Evolutionary conservation across 1,140 invertebrate genomes (phyloP).

Genomic region (Dendrolimus punctatus): DNA sequence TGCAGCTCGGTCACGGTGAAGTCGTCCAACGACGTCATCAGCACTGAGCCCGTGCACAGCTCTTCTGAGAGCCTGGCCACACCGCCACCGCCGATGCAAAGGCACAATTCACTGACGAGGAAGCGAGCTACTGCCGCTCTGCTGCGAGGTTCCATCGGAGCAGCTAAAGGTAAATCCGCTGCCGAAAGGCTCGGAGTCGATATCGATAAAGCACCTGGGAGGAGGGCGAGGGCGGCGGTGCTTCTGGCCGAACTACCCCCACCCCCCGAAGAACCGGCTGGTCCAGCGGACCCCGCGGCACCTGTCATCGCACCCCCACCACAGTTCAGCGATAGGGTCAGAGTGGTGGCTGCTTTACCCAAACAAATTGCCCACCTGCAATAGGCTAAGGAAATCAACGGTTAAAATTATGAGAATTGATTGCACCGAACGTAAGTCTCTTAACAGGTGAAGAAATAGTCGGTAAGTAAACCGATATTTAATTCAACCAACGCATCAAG

Average conservation of each 20-base stretch:
- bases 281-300: constrained; percentile 41
- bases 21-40: constrained; percentile 69
- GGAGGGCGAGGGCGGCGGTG: constrained; percentile 72
- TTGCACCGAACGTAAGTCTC: too few species aligned
- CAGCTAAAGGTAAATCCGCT: constrained; percentile 47
- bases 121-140: constrained; percentile 71
- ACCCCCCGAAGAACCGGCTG: constrained; percentile 83
- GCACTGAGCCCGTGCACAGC: constrained; percentile 67
- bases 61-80: constrained; percentile 54
- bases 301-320: constrained; percentile 79
- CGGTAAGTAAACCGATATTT: too few species aligned
- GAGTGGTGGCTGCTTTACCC: constrained; percentile 86
- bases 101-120: constrained; percentile 73
- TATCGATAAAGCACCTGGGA: constrained; percentile 42
- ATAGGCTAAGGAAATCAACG: constrained; percentile 1
- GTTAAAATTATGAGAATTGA: too few species aligned
- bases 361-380: constrained; percentile 70
- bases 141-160: constrained; percentile 50
- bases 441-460: too few species aligned
- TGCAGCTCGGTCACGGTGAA: constrained; percentile 67
- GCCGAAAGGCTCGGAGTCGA: constrained; percentile 64
- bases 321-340: constrained; percentile 81
- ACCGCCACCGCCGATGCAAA: constrained; percentile 58
- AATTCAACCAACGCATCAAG: too few species aligned
- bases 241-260: constrained; percentile 86